Percentiles rank a stretch among this genome's conserved stretches.
Conservation (phyloP, 2,888 invertebrate genomes). For the Lycia hirtaria region DNA sequence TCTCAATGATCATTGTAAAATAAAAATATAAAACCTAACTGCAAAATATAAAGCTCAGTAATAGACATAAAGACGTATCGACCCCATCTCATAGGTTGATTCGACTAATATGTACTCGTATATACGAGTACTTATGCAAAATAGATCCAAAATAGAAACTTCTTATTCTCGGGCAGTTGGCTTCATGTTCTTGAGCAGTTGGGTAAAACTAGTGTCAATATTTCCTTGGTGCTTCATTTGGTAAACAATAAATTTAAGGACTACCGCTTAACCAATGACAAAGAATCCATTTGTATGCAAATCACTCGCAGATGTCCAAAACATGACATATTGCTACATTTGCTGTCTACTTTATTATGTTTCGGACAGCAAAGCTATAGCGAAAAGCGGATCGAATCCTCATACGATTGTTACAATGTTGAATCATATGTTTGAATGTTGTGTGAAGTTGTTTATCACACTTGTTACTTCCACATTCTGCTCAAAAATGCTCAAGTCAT, state of each 20-base stretch:
- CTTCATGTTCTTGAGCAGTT: no score
- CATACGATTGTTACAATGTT: background rate
- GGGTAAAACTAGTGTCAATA: no score
- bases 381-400: background rate
- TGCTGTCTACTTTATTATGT: conserved; percentile 5
- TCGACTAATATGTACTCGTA: no score
- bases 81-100: no score
- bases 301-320: conserved; percentile 11
- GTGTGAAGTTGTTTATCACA: background rate
- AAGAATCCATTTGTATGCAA: conserved; percentile 27
- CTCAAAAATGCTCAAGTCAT: no score
- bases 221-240: background rate
- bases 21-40: no score
- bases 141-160: no score
- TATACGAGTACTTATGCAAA: no score
- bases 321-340: conserved; percentile 22
- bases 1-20: no score
- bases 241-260: conserved; percentile 3
- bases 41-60: no score
- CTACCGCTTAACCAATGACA: conserved; percentile 6
- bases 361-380: background rate
- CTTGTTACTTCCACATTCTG: background rate
- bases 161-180: no score
- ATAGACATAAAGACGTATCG: no score
- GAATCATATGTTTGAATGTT: background rate